These are phyloP conservation scores for Antitype chi DNA, from an alignment of 2,888 invertebrate genomes.

Conservation along the genomic window DNA sequence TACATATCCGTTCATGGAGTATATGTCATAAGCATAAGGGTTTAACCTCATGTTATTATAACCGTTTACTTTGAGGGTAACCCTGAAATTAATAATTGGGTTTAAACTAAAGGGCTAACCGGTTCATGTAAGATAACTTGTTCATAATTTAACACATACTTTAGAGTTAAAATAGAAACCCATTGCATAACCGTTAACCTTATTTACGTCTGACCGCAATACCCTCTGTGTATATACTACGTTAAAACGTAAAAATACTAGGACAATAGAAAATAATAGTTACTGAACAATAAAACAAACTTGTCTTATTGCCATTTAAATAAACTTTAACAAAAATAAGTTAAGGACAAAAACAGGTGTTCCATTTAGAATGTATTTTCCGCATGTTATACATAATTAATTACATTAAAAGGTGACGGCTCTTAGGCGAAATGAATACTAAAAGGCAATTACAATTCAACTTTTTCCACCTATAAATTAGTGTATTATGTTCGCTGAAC, in stretches of 20 bases:
- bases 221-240: not conserved
- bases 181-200: not conserved
- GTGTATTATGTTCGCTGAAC: slow-evolving; percentile 13
- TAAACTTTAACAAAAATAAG: slow-evolving; percentile 5
- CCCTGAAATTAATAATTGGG: not conserved
- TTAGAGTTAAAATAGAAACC: not conserved
- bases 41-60: not conserved
- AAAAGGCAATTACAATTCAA: slow-evolving; percentile 25
- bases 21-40: not conserved
- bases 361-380: slow-evolving; percentile 13
- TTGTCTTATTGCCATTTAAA: slow-evolving; percentile 1
- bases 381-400: slow-evolving; percentile 15
- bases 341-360: slow-evolving; percentile 4
- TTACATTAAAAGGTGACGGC: slow-evolving; percentile 19
- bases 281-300: not conserved
- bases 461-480: slow-evolving; percentile 23
- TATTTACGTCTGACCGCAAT: not conserved
- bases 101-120: not conserved
- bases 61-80: not conserved
- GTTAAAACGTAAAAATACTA: not conserved
- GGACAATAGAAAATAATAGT: not conserved
- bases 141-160: not conserved
- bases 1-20: not conserved
- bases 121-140: not conserved
- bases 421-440: slow-evolving; percentile 23